Base-by-base conservation (phyloP, 1,140 invertebrate species). In the Monochamus saltuarius region DNA sequence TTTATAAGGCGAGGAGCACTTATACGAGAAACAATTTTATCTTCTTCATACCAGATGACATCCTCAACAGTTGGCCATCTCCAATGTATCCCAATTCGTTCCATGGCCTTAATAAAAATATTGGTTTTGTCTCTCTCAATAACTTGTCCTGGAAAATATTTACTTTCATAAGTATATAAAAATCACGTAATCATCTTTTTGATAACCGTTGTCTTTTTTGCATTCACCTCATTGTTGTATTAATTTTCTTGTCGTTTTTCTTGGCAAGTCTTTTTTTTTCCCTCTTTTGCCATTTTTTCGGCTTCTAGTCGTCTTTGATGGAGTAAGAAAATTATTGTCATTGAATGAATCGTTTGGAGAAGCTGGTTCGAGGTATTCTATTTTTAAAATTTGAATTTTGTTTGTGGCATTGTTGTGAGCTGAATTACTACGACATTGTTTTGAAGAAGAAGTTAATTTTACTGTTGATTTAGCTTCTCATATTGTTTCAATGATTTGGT, bases 271-370 rank as follows among this genome's bases (percentile, higher is more conserved):
- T 43, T 22, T 55, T 6, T 9, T 56, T 17, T 47, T 0, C 10
- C 34, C 36, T 56, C 17, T 29, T 47, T 46, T 35, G 45, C 13
- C 54, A 34, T 19, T 47, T 56, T 56, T 36, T 56, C 54, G 22
- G 16, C 37, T 56, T 56, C 54, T 19, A 45, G 14, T 47, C 54
- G 45, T 56, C 29, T 34, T 17, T 56, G 54, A 35, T 56, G 58
- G 56, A 57, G 53, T 39, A 55, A 56, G 61, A 54, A 55, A 56
- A 13, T 42, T 29, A 29, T 29, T 29, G 22, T 29, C 22, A 29
- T 29, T 29, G 22, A 29, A 2, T 29, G 22, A 29, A 29, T 29
- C 22, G 22, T 29, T 29, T 29, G 22, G 22, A 29, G 6, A 6
- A 29, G 22, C 22, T 29, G 22, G 22, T 29, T 29, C 22, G 6